Evolutionary conservation across 2,113 vertebrate genomes (phyloP), one percentile per base, ranked within the genome.

Genomic region (Morphnarchus princeps): DNA sequence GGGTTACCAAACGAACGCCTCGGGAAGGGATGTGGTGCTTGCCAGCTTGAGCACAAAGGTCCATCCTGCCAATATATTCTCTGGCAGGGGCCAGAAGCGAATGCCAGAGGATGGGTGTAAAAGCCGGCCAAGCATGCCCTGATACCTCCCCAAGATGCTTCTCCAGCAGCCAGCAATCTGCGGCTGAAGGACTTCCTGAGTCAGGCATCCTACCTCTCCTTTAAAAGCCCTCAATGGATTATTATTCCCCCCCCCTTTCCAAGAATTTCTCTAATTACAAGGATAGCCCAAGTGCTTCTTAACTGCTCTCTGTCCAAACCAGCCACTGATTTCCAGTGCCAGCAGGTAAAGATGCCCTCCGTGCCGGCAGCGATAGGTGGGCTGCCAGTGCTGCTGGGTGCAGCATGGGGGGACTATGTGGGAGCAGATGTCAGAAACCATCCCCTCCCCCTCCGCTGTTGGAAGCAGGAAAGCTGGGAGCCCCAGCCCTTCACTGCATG

Each of bases 251-350:
- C 16, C 20, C 45, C 10, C 10, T 42, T 87, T 89, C 84, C 81
- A 95, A 81, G 89, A 96, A 72, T 91, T 76, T 89, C 73, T 93
- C 87, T 88, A 80, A 96, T 72, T 76, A 91, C 57, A 74, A 87
- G 73, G 89, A 43, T 43, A 92, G 50, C 34, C 62, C 0, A 0
- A 91, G 47, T 0, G 1, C 63, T 69, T 79, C 36, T 90, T 86
- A 89, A 81, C 86, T 36, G 47, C 70, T 86, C 55, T 83, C 50
- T 67, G 63, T 14, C 90, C 86, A 80, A 84, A 38, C 4, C 43
- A 82, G 34, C 14, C 57, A 4, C 47, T 6, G 13, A 50, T 79
- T 65, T 85, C 47, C 84, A 79, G 32, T 1, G 1, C 17, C 2
- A 1, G 43, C 20, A 40, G 55, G 45, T 54, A 42, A 21, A 40